These are phyloP conservation scores for Hirtodrosophila cameraria DNA, from an alignment of 2,888 invertebrate genomes.

Conservation along the genomic window DNA sequence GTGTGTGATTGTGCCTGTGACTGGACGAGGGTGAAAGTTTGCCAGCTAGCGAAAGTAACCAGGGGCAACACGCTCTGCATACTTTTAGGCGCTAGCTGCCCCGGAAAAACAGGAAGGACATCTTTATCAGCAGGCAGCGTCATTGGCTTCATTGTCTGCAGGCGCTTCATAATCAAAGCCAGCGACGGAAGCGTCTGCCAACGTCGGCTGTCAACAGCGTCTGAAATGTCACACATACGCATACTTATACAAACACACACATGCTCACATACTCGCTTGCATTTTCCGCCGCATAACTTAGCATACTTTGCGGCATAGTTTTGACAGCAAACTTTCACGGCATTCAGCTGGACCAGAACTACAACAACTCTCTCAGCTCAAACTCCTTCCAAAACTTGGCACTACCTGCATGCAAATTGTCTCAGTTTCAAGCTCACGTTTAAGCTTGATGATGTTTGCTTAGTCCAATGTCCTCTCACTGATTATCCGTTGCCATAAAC, in stretches of 20 bases:
- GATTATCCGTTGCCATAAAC: conserved; percentile 51
- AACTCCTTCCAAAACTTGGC: conserved; percentile 23
- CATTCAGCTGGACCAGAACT: conserved; percentile 44
- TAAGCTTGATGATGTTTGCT: conserved; percentile 61
- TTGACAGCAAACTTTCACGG: conserved; percentile 62
- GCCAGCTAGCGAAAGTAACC: conserved; percentile 67
- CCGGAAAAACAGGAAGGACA: conserved; percentile 65
- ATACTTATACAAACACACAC: background rate
- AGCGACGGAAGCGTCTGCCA: conserved; percentile 15
- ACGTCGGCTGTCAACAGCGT: conserved; percentile 46
- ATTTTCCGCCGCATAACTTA: conserved; percentile 63
- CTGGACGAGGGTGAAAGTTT: conserved; percentile 64
- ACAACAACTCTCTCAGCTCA: background rate
- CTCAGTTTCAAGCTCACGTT: conserved; percentile 49
- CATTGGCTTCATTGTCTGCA: conserved; percentile 57
- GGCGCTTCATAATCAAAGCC: conserved; percentile 58
- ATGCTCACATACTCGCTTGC: conserved; percentile 32
- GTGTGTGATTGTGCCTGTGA: conserved; percentile 11
- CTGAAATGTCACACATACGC: conserved; percentile 53
- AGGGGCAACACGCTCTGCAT: conserved; percentile 61
- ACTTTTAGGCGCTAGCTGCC: conserved; percentile 42
- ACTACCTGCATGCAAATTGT: conserved; percentile 58
- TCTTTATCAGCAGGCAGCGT: conserved; percentile 66
- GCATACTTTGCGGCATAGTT: conserved; percentile 75
- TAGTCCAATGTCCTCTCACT: conserved; percentile 59